These are phyloP conservation scores for Drosophila mimetica DNA, from an alignment of 2,888 invertebrate species.

Conservation along the genomic window DNA sequence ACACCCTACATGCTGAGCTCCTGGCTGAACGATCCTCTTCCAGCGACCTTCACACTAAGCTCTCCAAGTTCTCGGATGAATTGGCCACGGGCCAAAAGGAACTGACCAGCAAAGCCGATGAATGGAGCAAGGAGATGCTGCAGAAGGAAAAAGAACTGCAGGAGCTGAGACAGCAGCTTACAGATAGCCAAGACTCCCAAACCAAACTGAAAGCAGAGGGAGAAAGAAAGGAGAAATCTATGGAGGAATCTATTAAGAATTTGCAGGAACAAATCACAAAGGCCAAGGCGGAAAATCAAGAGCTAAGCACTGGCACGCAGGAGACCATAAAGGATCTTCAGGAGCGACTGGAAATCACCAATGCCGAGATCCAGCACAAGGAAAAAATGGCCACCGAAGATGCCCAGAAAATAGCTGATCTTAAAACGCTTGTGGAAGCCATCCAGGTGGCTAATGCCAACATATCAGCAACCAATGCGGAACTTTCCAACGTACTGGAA, in stretches of 20 bases:
- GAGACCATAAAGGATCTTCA: slow-evolving; percentile 64
- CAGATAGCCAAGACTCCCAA: slow-evolving; percentile 55
- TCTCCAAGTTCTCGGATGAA: slow-evolving; percentile 67
- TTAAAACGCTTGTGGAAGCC: slow-evolving; percentile 73
- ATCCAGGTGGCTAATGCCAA: slow-evolving; percentile 75
- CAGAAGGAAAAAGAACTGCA: slow-evolving; percentile 66
- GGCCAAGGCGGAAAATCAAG: slow-evolving; percentile 46
- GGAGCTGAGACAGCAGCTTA: slow-evolving; percentile 64
- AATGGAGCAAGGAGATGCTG: slow-evolving; percentile 59
- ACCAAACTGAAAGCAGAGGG: slow-evolving; percentile 49
- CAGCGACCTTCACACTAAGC: slow-evolving; percentile 58
- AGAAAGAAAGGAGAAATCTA: slow-evolving; percentile 26
- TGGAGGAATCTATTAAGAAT: slow-evolving; percentile 49
- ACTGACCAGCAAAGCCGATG: slow-evolving; percentile 62
- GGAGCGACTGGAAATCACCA: slow-evolving; percentile 67
- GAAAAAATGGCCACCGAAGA: slow-evolving; percentile 70
- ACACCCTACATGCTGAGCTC: slow-evolving; percentile 67
- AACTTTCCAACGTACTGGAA: slow-evolving; percentile 70
- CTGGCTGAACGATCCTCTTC: slow-evolving; percentile 37
- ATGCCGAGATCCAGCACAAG: slow-evolving; percentile 65
- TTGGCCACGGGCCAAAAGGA: slow-evolving; percentile 61
- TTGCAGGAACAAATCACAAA: slow-evolving; percentile 50
- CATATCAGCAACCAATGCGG: slow-evolving; percentile 76
- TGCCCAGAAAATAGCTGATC: slow-evolving; percentile 73
- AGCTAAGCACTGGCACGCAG: slow-evolving; percentile 58